These are phyloP conservation scores for Piaya cayana DNA, from an alignment of 2,113 vertebrate genomes.

Conservation along the genomic window DNA sequence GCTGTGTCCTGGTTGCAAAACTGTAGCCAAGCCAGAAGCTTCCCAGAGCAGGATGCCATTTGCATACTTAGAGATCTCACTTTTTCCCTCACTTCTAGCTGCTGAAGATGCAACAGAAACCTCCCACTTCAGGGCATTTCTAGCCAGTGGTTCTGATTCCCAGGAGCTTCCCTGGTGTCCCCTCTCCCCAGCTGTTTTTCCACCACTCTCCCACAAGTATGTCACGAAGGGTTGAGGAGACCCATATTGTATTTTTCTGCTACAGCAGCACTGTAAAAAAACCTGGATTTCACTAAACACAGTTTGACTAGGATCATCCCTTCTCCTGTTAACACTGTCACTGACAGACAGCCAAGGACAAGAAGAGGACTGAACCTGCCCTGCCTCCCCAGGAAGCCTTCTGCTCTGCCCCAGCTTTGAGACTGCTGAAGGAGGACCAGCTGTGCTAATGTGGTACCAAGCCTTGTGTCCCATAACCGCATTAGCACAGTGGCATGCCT, in stretches of 20 bases:
- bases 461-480: neutral
- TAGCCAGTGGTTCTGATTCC: neutral
- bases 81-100: neutral
- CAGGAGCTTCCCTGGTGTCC: neutral
- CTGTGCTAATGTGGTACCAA: neutral
- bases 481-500: rapidly evolving
- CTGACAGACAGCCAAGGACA: neutral
- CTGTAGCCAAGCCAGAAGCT: neutral
- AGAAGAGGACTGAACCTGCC: neutral
- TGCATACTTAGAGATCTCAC: neutral
- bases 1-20: neutral
- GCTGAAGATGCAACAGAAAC: neutral
- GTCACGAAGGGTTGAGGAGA: neutral
- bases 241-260: neutral
- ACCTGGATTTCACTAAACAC: neutral
- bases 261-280: neutral
- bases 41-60: rapidly evolving
- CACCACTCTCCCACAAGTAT: too few relatives aligned
- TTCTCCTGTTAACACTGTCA: neutral
- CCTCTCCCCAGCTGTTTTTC: neutral
- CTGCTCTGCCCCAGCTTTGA: neutral
- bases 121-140: neutral
- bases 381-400: neutral
- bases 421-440: neutral
- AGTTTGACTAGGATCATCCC: neutral